Evolutionary conservation across 2,797 vertebrate genomes (phyloP), one percentile per base, ranked within the genome.

Genomic region (Notoglanidium macrostoma): DNA sequence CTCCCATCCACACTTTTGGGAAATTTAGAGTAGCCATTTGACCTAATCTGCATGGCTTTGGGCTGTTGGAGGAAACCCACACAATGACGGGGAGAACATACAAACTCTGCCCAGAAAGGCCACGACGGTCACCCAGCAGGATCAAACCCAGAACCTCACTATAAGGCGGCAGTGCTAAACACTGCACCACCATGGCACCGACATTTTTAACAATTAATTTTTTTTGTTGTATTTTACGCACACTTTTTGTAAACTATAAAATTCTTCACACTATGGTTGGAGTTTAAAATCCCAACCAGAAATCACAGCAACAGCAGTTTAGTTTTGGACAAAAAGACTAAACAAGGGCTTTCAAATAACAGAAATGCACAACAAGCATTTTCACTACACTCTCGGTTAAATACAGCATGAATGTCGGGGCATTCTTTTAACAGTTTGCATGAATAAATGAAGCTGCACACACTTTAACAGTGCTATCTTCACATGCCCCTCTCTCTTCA

Each of bases 391-490:
- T 29, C 57, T 63, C 29, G 32, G 6, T 63, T 63, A 17, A 81
- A 82, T 82, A 65, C 79, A 67, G 80, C 17, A 11, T 65, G 14
- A 15, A 65, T 67, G 57, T 73, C 54, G 49, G 46, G 63, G 12
- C 2, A 6, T 55, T 35, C 32, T 72, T 29, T 72, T 51, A 40
- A 84, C 32, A 70, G 76, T 21, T 19, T 55, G 76, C 3, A 78
- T 10, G n/a, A 35, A 78, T 35, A 78, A 55, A 61, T 14, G 32
- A 44, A 72, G 67, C 68, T 73, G 51, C 54, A 73, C 32, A n/a
- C 79, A 82, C 57, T 80, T 80, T n/a, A 61, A 61, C 79, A 65
- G 44, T 32, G 44, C 80, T 49, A 65, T 67, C 70, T 73, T 84
- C 46, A 87, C 68, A 46, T 63, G 40, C 46, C 21, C 14, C 19